Base-by-base conservation (phyloP, 2,888 invertebrate genomes). In the Hypena proboscidalis region DNA sequence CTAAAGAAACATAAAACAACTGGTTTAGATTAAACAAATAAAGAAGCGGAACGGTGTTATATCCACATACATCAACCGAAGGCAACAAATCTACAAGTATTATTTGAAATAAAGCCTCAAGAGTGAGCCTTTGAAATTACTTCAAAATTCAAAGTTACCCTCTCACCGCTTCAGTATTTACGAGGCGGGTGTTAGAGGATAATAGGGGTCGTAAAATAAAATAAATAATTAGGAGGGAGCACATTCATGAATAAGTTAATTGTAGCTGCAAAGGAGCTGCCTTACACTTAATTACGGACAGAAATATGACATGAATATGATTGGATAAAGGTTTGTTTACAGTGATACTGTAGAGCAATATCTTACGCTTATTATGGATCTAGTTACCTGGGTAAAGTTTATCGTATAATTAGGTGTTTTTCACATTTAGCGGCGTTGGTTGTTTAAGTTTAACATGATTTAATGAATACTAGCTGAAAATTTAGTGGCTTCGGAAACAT, bases 191-290 rank as follows among this genome's bases (percentile, higher is more conserved):
- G 78, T 79, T 74, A 79, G 79, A 70, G 79, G 82, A 83, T 87
- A 86, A 89, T 83, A 80, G 86, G 74, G 70, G 67, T 82, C 86
- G 80, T 89, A 88, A 89, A 89, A 85, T 88, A 87, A 87, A 87
- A 85, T 88, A 87, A 88, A 88, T 89, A 88, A 88, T 88, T 87
- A 85, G 78, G 77, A 70, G 73, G 71, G 63, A 66, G 82, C 71
- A 75, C 75, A 80, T 80, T 86, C 86, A 86, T 89, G 87, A 89
- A 88, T 88, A 84, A 88, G 77, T 84, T 83, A 85, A 86, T 80
- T 80, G 80, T 79, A 62, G 73, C 67, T 82, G 80, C 83, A 80
- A 72, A 74, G 53, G 55, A 47, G 52, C 57, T 52, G n/a, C 48
- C 65, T 67, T 56, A 56, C 63, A 63, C 74, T 83, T 83, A 79